Evolutionary conservation across 2,113 vertebrate genomes (phyloP).

Genomic region (Coptodon rendalli): DNA sequence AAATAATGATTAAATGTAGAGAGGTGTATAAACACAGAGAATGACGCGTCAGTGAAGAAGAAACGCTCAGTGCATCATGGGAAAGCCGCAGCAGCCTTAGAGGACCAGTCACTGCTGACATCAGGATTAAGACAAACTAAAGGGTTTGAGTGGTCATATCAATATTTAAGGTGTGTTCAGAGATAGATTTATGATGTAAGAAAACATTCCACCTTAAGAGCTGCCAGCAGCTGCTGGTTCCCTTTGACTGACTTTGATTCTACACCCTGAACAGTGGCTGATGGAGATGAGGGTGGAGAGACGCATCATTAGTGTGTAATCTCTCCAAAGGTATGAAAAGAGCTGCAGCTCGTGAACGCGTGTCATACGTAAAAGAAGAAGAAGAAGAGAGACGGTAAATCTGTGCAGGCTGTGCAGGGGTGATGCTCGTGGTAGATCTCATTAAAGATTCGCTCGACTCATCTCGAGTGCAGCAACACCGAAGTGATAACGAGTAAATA

Average conservation of each 20-base stretch:
- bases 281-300: neutral
- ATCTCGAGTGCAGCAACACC: neutral
- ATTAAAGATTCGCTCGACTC: neutral
- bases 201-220: neutral
- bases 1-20: neutral
- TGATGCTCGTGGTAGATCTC: neutral
- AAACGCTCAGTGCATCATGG: neutral
- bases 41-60: neutral
- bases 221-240: neutral
- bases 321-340: neutral
- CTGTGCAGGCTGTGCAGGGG: neutral
- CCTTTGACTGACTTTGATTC: neutral
- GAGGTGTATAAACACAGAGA: neutral
- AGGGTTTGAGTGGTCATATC: neutral
- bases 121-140: neutral
- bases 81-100: neutral
- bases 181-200: neutral
- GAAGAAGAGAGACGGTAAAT: neutral
- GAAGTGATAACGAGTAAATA: neutral
- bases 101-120: neutral
- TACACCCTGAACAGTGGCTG: neutral
- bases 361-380: neutral
- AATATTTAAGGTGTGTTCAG: neutral
- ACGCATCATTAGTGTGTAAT: accelerated
- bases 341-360: neutral